These are phyloP conservation scores for Erpetoichthys calabaricus DNA, from an alignment of 2,797 vertebrate genomes.

Conservation along the genomic window DNA sequence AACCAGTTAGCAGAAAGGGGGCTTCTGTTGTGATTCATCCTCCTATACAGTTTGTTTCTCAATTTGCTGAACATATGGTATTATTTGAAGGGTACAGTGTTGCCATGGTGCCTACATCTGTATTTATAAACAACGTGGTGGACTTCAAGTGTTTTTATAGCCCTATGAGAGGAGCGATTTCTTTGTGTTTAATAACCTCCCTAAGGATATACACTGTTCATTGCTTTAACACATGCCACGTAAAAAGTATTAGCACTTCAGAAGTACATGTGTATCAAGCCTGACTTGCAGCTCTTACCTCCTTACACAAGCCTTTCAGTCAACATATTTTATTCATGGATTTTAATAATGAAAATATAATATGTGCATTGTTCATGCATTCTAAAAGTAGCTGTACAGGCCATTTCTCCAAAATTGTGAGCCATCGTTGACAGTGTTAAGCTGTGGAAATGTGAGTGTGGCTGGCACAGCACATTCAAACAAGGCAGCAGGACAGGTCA, in stretches of 20 bases:
- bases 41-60: not conserved
- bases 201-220: not conserved
- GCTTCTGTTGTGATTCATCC: not conserved
- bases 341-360: no score
- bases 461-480: no score
- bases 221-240: not conserved
- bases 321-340: no score
- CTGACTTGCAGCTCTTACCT: no score
- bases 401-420: no score
- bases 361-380: no score
- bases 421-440: no score
- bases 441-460: no score
- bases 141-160: not conserved
- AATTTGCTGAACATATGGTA: conserved; percentile 1
- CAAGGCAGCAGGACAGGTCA: no score
- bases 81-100: not conserved
- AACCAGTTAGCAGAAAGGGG: not conserved
- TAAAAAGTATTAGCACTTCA: not conserved
- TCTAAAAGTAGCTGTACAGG: no score
- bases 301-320: no score
- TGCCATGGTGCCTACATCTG: not conserved
- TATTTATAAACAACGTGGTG: conserved; percentile 1
- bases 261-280: no score
- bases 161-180: not conserved
- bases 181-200: not conserved